Evolutionary conservation across 2,888 invertebrate genomes (phyloP).

Genomic region (Julus scandinavius): DNA sequence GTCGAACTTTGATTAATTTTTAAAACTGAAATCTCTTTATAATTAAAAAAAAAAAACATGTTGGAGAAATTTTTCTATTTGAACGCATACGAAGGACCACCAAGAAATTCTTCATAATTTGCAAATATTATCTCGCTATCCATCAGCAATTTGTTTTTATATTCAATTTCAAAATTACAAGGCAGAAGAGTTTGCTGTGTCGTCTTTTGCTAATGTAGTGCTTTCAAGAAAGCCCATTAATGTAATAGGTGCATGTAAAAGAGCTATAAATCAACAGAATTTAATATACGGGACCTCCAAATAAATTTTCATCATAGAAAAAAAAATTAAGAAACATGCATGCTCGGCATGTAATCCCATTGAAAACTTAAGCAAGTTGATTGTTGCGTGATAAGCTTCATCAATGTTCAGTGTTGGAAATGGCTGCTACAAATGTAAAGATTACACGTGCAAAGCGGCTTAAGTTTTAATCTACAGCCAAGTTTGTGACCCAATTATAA

Average conservation of each 20-base stretch:
- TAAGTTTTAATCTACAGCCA: background rate
- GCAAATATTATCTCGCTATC: background rate
- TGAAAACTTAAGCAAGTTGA: background rate
- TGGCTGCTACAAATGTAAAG: background rate
- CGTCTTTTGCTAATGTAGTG: background rate
- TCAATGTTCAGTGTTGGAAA: background rate
- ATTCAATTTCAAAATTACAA: background rate
- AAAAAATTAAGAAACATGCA: conserved; percentile 14
- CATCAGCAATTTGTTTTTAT: conserved; percentile 17
- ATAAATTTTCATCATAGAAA: background rate
- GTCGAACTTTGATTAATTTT: no score
- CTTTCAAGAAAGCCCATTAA: conserved; percentile 5
- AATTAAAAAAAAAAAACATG: no score
- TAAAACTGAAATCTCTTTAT: no score
- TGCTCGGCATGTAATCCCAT: conserved; percentile 21
- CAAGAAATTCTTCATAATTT: background rate
- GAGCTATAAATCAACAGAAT: conserved; percentile 23
- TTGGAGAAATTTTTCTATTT: no score
- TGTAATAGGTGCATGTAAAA: conserved; percentile 4
- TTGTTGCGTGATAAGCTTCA: background rate
- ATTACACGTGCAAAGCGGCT: conserved; percentile 14
- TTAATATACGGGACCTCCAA: background rate
- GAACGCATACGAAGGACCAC: no score
- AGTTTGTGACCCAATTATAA: background rate
- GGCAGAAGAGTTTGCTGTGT: conserved; percentile 1